Base-by-base conservation (phyloP, 1,140 invertebrate species). In the Bombus sibiricus region DNA sequence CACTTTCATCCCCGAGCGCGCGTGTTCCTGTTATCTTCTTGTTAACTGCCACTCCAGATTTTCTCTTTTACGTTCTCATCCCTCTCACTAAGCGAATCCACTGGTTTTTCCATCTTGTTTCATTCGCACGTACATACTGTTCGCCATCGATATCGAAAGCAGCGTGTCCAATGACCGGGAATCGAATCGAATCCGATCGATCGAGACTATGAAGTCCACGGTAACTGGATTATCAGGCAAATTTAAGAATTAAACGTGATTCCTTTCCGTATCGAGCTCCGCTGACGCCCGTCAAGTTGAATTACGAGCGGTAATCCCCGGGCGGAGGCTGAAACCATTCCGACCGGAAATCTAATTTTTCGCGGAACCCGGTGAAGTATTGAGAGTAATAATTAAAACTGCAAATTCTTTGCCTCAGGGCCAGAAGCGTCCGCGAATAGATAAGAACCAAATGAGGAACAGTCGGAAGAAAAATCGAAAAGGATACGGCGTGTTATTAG, bases 331-430 rank as follows among this genome's bases (percentile, higher is more conserved):
- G 59, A 81, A 62, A 76, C 73, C 82, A 78, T 89, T 78, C 85
- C 71, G n/a, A 76, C 57, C 71, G 88, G 74, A 86, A 89, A 88
- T 89, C 88, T 82, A 89, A 89, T 89, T 89, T 85, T 86, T 75
- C 74, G 79, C 68, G 72, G 43, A 64, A 32, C 34, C 15, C 59
- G 79, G 32, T 47, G 57, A 83, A 59, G 81, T 86, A 89, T 89
- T 68, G 85, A 80, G 87, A 37, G 88, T 79, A 78, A 86, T 89
- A 89, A 89, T 83, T 89, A 86, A 88, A 86, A 89, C 73, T 76
- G 69, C n/a, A 69, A 69, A 86, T 88, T 86, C 79, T 47, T 59
- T 28, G 13, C 28, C 25, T 25, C 64, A 28, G 28, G 28, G 59
- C 59, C 76, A 75, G 59, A 74, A 85, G 78, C 68, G 86, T 57